Conservation (phyloP, 2,113 vertebrate species). For the Pedionomus torquatus region DNA sequence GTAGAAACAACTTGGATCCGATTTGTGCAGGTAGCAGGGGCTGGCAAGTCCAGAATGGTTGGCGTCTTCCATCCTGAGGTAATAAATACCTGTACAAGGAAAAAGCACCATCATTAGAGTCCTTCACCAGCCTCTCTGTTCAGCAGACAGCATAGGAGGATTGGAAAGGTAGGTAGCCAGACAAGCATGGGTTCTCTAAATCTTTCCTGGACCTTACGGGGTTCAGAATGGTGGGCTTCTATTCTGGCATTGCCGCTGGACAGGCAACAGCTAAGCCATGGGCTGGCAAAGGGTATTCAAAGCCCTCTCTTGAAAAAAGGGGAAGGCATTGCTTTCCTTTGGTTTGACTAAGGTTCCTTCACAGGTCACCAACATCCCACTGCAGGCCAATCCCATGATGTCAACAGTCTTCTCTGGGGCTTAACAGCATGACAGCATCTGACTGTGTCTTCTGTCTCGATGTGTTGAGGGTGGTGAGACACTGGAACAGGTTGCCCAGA, state of each 20-base stretch:
- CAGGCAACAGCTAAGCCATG: fast-evolving
- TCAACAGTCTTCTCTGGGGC: background rate
- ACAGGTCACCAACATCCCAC: fast-evolving
- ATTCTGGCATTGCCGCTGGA: background rate
- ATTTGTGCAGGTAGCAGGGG: background rate
- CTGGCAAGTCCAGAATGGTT: background rate
- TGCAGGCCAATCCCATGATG: background rate
- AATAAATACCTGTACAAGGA: background rate
- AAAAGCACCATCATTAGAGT: background rate
- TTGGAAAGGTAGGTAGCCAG: background rate
- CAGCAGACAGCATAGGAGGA: background rate
- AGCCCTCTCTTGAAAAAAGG: background rate
- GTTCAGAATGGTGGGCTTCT: background rate
- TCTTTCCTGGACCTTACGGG: background rate
- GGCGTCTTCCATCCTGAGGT: background rate
- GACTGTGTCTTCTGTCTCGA: fast-evolving
- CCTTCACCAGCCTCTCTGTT: background rate
- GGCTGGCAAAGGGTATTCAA: background rate
- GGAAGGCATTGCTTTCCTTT: background rate
- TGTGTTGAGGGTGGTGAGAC: too few species aligned
- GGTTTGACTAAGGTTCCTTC: background rate
- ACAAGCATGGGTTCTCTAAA: background rate
- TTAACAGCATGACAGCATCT: fast-evolving
- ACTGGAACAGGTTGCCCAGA: too few species aligned
- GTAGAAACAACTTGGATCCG: background rate